Conservation (phyloP, 2,888 invertebrate genomes). For the Pecten maximus region DNA sequence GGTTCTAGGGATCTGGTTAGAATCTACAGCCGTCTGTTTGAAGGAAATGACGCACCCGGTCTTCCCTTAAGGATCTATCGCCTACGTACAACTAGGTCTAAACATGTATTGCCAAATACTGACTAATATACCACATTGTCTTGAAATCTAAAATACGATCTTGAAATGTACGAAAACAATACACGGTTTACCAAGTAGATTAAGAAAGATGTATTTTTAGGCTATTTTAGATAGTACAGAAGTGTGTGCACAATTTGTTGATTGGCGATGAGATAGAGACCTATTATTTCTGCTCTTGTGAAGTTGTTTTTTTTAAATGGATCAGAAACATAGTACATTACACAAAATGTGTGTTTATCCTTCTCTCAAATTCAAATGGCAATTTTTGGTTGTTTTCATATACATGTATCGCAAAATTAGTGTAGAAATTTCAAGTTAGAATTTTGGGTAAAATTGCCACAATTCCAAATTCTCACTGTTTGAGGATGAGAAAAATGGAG, state of each 20-base stretch:
- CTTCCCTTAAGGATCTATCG: not conserved
- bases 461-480: too few species aligned
- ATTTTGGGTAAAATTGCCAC: too few species aligned
- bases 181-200: not conserved
- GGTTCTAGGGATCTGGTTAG: slow-evolving; percentile 8
- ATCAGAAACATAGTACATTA: not conserved
- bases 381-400: too few species aligned
- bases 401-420: too few species aligned
- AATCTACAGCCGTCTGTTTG: not conserved
- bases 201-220: not conserved
- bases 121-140: not conserved
- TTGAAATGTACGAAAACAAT: not conserved
- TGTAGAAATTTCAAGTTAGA: too few species aligned
- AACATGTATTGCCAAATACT: not conserved
- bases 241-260: not conserved
- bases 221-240: not conserved
- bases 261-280: not conserved
- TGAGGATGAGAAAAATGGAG: too few species aligned
- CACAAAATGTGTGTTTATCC: not conserved
- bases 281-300: not conserved
- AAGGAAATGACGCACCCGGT: not conserved
- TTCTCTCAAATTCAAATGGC: too few species aligned
- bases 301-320: not conserved
- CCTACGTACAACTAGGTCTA: too few species aligned
- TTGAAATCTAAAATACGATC: not conserved